Evolutionary conservation across 2,888 invertebrate species (phyloP).

Genomic region (Encarsia formosa): DNA sequence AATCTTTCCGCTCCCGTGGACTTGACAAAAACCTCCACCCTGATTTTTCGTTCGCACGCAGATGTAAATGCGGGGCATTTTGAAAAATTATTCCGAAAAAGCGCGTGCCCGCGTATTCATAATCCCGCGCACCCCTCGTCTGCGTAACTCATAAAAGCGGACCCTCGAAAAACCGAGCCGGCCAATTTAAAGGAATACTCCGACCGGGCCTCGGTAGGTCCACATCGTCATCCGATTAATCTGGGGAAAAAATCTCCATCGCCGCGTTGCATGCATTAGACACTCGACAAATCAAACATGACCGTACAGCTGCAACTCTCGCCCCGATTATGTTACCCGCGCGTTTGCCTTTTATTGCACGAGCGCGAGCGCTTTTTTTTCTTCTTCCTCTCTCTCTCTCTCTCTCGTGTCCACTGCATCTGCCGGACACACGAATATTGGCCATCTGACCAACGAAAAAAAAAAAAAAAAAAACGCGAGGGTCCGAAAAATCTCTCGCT

Average conservation of each 20-base stretch:
- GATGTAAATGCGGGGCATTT: no score
- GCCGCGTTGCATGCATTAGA: not conserved
- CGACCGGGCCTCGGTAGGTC: no score
- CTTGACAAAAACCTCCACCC: no score
- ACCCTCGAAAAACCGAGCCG: no score
- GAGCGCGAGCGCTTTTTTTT: constrained; percentile 7
- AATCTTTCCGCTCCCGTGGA: no score
- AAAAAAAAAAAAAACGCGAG: constrained; percentile 2
- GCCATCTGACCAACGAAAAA: constrained; percentile 19
- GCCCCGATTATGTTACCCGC: constrained; percentile 48
- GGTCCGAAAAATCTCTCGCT: not conserved
- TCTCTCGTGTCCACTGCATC: constrained; percentile 9
- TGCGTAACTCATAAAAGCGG: no score
- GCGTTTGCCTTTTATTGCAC: constrained; percentile 41
- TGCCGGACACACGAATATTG: constrained; percentile 15
- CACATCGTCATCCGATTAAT: not conserved
- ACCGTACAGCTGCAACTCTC: not conserved
- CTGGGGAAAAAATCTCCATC: no score
- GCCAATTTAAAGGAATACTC: no score
- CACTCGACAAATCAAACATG: constrained; percentile 17
- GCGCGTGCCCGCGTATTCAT: no score
- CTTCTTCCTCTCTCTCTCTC: not conserved
- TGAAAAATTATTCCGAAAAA: no score
- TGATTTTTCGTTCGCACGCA: no score
- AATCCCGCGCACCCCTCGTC: no score